Conservation (phyloP, 2,797 vertebrate species). For the Hippoglossus hippoglossus region DNA sequence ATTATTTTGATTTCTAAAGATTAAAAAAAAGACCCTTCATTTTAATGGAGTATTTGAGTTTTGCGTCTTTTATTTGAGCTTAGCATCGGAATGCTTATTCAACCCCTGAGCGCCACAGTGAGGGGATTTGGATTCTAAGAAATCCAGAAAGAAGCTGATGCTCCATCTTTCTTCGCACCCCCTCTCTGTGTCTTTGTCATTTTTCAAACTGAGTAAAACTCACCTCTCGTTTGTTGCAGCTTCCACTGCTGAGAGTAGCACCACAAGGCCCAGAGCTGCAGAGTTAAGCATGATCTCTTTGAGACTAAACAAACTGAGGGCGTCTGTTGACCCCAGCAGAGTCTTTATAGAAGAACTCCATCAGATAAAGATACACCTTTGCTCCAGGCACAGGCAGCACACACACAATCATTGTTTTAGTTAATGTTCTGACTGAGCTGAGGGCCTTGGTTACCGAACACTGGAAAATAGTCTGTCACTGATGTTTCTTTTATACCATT, state of each 20-base stretch:
- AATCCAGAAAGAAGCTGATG: neutral
- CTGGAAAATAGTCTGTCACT: neutral
- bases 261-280: constrained; percentile 31
- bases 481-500: neutral
- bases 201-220: constrained; percentile 19
- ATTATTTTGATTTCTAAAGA: too few species aligned
- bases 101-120: too few species aligned
- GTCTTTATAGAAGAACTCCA: constrained; percentile 17
- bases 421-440: constrained; percentile 40
- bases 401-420: neutral
- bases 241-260: constrained; percentile 48
- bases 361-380: constrained; percentile 59
- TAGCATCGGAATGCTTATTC: neutral
- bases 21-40: too few species aligned
- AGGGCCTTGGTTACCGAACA: neutral
- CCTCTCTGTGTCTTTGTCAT: too few species aligned
- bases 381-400: neutral
- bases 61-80: too few species aligned
- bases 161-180: too few species aligned
- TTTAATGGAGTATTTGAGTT: too few species aligned
- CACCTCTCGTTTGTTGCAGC: constrained; percentile 49
- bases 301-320: neutral
- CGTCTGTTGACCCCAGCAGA: neutral
- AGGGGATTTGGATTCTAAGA: too few species aligned
- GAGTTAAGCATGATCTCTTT: constrained; percentile 23